Base-by-base conservation (phyloP, 1,140 invertebrate species). In the Drosophila paulistorum region DNA sequence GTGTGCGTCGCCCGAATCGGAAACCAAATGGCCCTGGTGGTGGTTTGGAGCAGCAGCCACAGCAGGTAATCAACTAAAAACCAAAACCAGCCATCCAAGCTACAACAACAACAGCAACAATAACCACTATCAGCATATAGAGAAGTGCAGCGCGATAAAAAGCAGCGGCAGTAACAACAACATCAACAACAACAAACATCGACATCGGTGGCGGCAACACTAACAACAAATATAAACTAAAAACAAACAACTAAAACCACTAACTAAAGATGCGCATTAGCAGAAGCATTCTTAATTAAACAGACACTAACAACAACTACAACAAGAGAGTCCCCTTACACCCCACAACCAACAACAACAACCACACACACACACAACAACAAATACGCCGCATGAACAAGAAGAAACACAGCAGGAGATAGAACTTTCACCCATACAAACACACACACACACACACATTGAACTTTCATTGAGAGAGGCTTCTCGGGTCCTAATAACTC, bases 51-150 rank as follows among this genome's bases (percentile, higher is more conserved):
- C 84, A 91, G 75, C 87, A 86, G 77, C 78, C 77, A 73, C 90
- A 91, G 74, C 90, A 92, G 91, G 91, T 92, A 92, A 91, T 87
- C 76, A 87, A 87, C 77, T 87, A 87, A 83, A 69, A 75, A 78
- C 72, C 69, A 74, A 74, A 77, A 72, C n/a, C 45, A 51, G 17
- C 17, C 9, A 51, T 17, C 17, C 17, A 23, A 11, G 45, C 45
- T 48, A 48, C 65, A 66, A 66, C 30, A 48, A 67, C 73, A 66
- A 48, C 35, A 74, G 73, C 64, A 59, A 51, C 30, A 33, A 63
- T 23, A 66, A 33, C 35, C 23, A 59, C 45, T 51, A 51, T 51
- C 45, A 51, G 45, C 45, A 30, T 30, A 48, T 42, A 42, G 14
- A 42, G 14, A 48, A 17, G 45, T 17, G 45, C 45, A 66, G 42